Percentiles rank a stretch among this genome's conserved stretches.
phyloP scores from a whole-genome alignment of 2,113 vertebrate species.

The Pelusios castaneus region DNA sequence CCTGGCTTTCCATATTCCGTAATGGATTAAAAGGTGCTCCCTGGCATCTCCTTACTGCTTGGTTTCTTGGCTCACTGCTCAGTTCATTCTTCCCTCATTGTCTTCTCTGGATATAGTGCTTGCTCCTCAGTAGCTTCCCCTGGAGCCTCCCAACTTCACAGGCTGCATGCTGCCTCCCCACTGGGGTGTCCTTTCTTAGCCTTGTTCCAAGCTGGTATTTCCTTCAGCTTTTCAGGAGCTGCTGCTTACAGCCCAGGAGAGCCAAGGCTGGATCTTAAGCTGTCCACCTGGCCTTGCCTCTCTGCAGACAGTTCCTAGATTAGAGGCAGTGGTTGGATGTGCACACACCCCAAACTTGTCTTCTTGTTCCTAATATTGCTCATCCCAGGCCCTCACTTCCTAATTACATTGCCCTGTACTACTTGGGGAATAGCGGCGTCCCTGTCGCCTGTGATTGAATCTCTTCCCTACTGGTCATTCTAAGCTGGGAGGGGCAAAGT shows the following conservation, averaged over 20 bases:
- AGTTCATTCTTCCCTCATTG: background rate
- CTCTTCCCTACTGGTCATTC: background rate
- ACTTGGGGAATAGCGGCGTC: background rate
- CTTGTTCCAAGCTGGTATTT: background rate
- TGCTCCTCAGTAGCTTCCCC: background rate
- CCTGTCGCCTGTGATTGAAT: background rate
- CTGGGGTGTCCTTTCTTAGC: background rate
- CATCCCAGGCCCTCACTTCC: background rate
- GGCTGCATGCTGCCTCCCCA: background rate
- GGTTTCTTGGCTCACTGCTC: no score
- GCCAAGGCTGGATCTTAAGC: background rate
- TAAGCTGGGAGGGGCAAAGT: no score
- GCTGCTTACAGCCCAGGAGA: background rate
- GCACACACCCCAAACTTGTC: background rate
- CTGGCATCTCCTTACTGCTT: no score
- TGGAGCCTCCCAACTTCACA: background rate
- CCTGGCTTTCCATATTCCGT: background rate
- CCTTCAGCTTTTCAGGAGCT: background rate
- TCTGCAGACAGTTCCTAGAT: background rate
- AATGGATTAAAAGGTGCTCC: background rate
- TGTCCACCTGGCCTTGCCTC: no score
- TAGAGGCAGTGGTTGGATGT: background rate
- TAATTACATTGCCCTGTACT: background rate
- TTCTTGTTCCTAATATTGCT: background rate
- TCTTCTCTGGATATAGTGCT: background rate